These are phyloP conservation scores for Salpingus planirostris DNA, from an alignment of 2,888 invertebrate genomes.

Conservation along the genomic window DNA sequence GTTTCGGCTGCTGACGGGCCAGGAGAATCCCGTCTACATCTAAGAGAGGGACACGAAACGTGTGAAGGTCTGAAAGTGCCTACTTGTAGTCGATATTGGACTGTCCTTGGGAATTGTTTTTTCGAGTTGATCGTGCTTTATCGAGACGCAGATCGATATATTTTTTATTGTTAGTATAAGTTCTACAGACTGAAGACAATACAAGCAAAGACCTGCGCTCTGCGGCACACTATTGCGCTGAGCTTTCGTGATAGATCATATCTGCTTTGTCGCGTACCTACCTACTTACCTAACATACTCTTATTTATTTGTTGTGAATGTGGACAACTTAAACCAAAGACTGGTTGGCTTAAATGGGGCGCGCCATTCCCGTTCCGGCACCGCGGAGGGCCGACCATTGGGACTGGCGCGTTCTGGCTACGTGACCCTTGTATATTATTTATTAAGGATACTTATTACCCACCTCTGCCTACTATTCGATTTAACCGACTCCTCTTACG, in stretches of 20 bases:
- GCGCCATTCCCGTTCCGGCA: constrained; percentile 14
- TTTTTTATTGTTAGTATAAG: constrained; percentile 39
- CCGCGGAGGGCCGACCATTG: too few species aligned
- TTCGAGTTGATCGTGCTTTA: constrained; percentile 36
- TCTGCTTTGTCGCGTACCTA: constrained; percentile 38
- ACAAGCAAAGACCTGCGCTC: constrained; percentile 39
- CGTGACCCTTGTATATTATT: constrained; percentile 15
- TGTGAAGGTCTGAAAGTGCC: constrained; percentile 52
- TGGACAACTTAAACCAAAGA: constrained; percentile 40
- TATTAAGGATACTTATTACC: constrained; percentile 10
- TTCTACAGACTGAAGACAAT: constrained; percentile 43
- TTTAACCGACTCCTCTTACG: constrained; percentile 22
- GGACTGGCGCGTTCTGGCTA: too few species aligned
- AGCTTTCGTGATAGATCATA: constrained; percentile 41
- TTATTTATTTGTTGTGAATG: constrained; percentile 37
- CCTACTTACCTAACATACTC: too few species aligned
- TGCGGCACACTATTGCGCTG: constrained; percentile 35
- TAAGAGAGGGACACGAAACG: constrained; percentile 45
- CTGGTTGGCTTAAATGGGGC: constrained; percentile 29
- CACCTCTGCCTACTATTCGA: too few species aligned
- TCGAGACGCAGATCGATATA: constrained; percentile 42
- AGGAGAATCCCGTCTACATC: constrained; percentile 98
- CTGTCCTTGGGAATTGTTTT: constrained; percentile 38
- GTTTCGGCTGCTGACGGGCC: constrained; percentile 97
- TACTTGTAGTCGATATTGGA: constrained; percentile 46